phyloP scores from a whole-genome alignment of 2,888 invertebrate genomes.

The Octodonta nipae region DNA sequence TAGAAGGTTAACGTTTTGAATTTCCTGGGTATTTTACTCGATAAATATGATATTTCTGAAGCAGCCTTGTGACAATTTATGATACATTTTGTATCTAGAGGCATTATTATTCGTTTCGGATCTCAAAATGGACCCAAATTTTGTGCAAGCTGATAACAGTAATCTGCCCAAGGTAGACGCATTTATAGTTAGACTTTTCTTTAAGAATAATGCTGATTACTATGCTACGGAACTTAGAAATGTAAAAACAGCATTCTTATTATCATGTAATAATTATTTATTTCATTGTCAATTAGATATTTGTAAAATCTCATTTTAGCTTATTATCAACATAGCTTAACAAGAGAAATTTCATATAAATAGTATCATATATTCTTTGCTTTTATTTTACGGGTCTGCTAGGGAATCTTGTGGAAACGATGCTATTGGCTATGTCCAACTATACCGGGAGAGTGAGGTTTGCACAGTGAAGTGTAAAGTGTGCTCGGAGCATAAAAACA shows the following conservation, averaged over 20 bases:
- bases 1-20: no score
- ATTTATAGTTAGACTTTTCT: background rate
- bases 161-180: constrained; percentile 2
- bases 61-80: no score
- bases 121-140: constrained; percentile 1
- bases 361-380: background rate
- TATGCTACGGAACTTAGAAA: background rate
- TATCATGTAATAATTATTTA: background rate
- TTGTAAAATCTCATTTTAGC: no score
- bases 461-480: constrained; percentile 17
- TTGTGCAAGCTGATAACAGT: background rate
- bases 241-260: constrained; percentile 6
- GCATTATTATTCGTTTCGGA: no score
- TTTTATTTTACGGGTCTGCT: constrained; percentile 5
- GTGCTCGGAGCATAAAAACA: constrained; percentile 17
- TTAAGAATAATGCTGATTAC: background rate
- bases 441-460: constrained; percentile 11
- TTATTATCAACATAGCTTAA: no score
- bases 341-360: no score
- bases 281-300: no score
- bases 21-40: no score
- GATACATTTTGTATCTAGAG: no score
- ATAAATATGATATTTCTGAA: no score
- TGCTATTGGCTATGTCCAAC: constrained; percentile 16
- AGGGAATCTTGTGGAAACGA: constrained; percentile 11